Evolutionary conservation across 1,140 invertebrate species (phyloP), one percentile per base, ranked within the genome.

Genomic region (Lycorma delicatula): DNA sequence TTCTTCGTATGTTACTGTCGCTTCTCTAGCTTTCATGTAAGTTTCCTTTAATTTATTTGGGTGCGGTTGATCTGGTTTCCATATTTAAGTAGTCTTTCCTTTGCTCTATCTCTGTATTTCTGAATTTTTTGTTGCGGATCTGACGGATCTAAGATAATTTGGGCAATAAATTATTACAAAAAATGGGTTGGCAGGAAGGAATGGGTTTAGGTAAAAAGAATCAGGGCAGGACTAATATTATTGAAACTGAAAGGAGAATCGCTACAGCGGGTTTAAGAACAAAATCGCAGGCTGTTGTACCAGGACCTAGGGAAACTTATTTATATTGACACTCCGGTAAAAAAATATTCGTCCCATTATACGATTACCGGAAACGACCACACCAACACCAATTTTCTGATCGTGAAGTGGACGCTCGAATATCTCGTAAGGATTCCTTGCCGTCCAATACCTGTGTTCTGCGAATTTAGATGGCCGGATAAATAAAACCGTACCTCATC

Each of bases 111-210:
- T 59, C 97, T 79, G 71, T 99, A 94, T 57, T 81, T 82, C 72
- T 72, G 72, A 60, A 74, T 73, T 58, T 74, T 66, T 46, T 74
- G 71, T 54, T 70, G 77, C 60, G 75, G 77, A 75, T 76, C 75
- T 47, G 77, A 74, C 0, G 78, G 77, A 63, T 78, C 71, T n/a
- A 78, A 65, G 87, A 89, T 59, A 94, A 93, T 71, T 86, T 94
- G 63, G 93, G 93, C 1, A 95, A 87, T 73, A 89, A 91, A 72
- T 77, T 99, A 64, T 71, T 99, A 38, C 93, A 98, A 74, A 97
- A 95, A 74, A 98, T 98, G 96, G 97, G 97, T 0, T 99, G 97
- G 96, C 88, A 85, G 5, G 90, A 94, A 71, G 96, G 96, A 1
- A 84, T 92, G 79, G 97, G 97, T 0, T 74, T 98, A 11, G 96